Evolutionary conservation across 1,140 invertebrate genomes (phyloP), one percentile per base, ranked within the genome.

Genomic region (Oscheius sp.): DNA sequence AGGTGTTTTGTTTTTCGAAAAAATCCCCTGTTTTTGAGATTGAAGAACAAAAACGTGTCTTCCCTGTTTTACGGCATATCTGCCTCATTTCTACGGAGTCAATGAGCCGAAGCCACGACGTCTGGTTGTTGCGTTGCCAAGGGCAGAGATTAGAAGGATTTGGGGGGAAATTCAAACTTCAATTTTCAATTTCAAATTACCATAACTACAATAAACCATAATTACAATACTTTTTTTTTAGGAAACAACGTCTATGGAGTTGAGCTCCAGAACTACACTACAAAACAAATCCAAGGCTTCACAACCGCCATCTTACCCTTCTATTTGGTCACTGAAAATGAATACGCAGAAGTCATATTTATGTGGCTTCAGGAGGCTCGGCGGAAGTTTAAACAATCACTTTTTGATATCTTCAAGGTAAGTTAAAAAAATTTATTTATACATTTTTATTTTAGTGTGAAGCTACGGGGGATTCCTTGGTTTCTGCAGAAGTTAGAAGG

Each of bases 181-280:
- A n/a, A n/a, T n/a, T n/a, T n/a, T n/a, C n/a, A n/a, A n/a, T n/a
- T n/a, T n/a, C n/a, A n/a, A n/a, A n/a, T n/a, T n/a, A n/a, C n/a
- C n/a, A n/a, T n/a, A n/a, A n/a, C n/a, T n/a, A n/a, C n/a, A n/a
- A n/a, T n/a, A n/a, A n/a, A n/a, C n/a, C n/a, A n/a, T n/a, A n/a
- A n/a, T n/a, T n/a, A n/a, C n/a, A n/a, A n/a, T 42, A 10, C 7
- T 42, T n/a, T 10, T 42, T 38, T 79, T 78, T 55, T 63, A 80
- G 79, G 79, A 28, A 82, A 82, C 61, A 82, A 82, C 65, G 83
- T 82, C 20, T 82, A 82, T 61, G 80, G 80, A 20, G 73, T 82
- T 1, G 80, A 74, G 20, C 35, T 82, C 2, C 72, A 79, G 46
- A 66, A 52, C 38, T 68, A 65, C 26, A 67, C 73, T 15, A n/a